Base-by-base conservation (phyloP, 2,888 invertebrate species). In the Agrypnus murinus region DNA sequence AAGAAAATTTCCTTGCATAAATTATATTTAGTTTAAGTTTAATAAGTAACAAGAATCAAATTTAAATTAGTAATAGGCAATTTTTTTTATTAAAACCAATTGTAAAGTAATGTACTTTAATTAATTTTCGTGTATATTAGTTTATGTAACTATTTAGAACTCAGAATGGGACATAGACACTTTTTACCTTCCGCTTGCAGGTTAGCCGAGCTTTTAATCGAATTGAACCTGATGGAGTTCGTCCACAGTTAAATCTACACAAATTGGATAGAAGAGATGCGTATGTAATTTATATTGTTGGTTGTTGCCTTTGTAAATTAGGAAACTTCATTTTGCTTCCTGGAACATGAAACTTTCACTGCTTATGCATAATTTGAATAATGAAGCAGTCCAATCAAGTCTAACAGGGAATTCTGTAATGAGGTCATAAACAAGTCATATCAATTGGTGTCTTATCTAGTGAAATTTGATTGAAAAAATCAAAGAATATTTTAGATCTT, bases 21-120 rank as follows among this genome's bases (percentile, higher is more conserved):
- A 31, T 50, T 50, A 50, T 50, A 50, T 50, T 31, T 31, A 50
- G 31, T 31, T 50, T 34, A 55, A 55, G 36, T n/a, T 50, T 36
- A 36, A n/a, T 2, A 55, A 55, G 55, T 55, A 55, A 36, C 36
- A 55, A 34, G 15, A 36, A 36, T 6, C 36, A 55, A 55, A 36
- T 36, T 55, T 55, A 36, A 55, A 55, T 55, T 55, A 55, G 34
- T 55, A 55, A 55, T 55, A 53, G 1, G 32, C 25, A 15, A 31
- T 34, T 36, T 55, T 55, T 38, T 34, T 17, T 36, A 14, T 17
- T 55, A 36, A 34, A 55, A 36, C 34, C 55, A 34, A 14, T 36
- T 38, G 36, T 15, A 55, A 36, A 55, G 36, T 55, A 55, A 55
- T 55, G 55, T 36, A 55, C 17, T 55, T 12, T 55, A 36, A 55